Base-by-base conservation (phyloP, 2,113 vertebrate genomes). In the Hemibagrus wyckioides region DNA sequence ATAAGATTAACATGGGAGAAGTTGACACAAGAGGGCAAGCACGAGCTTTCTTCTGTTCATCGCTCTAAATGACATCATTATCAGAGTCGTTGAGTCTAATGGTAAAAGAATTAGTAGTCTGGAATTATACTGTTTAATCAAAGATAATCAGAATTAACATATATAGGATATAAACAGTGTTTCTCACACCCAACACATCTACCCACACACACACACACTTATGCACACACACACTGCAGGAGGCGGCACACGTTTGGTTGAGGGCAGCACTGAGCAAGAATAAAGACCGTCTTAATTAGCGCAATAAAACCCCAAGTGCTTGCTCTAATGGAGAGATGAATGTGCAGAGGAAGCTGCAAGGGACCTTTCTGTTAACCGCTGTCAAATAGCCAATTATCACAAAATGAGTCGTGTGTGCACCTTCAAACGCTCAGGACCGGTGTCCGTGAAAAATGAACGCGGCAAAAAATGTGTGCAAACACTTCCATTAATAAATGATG, bases 311-410 rank as follows among this genome's bases (percentile, higher is more conserved):
- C 89, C 89, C 92, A 90, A 96, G 92, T 93, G 92, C 90, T 94
- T 94, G 94, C 93, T 94, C 92, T 94, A 94, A 95, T 94, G 89
- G 92, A 94, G 94, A 96, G 94, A 94, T 94, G 94, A 96, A 95
- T 91, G 94, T 94, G 93, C 92, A 91, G 84, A 77, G 91, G 94
- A 94, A 91, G 93, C 92, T 93, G 86, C 91, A 83, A 84, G 91
- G 88, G 92, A 92, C 91, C 91, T 95, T 94, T 93, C 91, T 92
- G 93, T 94, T 95, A 93, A 94, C 93, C 87, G 79, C 90, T 92
- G 89, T 91, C 92, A 92, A 91, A 88, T 89, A 88, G 92, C 84
- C 92, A 94, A 93, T 96, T 93, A 96, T 91, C 93, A 59, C 92
- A 94, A 94, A 96, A 94, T 93, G 93, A 94, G 87, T 92, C 89